Conservation (phyloP, 1,140 invertebrate species). For the Linepithema humile region DNA sequence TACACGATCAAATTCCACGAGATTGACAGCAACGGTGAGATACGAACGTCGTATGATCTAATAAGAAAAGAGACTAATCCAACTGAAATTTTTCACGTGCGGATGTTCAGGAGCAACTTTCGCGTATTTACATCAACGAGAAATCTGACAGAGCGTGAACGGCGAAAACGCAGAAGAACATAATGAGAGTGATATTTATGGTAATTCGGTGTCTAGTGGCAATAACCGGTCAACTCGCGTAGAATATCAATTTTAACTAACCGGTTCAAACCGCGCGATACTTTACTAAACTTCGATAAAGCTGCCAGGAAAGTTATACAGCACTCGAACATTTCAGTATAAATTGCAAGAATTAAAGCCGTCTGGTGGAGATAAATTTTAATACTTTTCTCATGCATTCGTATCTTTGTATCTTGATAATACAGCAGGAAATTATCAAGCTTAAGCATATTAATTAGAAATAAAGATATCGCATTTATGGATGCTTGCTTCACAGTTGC, state of each 20-base stretch:
- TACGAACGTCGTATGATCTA: conserved; percentile 1
- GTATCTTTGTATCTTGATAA: neutral
- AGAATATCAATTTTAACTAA: conserved; percentile 18
- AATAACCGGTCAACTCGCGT: conserved; percentile 23
- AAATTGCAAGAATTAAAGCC: neutral
- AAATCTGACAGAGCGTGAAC: neutral
- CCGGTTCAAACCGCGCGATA: neutral
- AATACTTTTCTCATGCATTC: neutral
- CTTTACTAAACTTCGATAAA: neutral
- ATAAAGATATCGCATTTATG: neutral
- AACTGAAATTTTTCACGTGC: neutral
- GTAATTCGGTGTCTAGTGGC: conserved; percentile 2
- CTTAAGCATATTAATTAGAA: neutral
- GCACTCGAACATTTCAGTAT: neutral
- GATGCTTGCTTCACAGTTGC: neutral
- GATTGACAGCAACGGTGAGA: conserved; percentile 48
- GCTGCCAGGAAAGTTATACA: neutral
- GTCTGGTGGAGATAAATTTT: too few relatives aligned
- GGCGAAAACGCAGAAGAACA: neutral
- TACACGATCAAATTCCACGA: conserved; percentile 7
- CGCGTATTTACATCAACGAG: neutral
- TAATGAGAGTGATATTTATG: conserved; percentile 33
- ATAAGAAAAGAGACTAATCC: conserved; percentile 10
- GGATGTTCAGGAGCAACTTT: neutral
- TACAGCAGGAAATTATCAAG: neutral